Base-by-base conservation (phyloP, 2,888 invertebrate species). In the Tillus elongatus region DNA sequence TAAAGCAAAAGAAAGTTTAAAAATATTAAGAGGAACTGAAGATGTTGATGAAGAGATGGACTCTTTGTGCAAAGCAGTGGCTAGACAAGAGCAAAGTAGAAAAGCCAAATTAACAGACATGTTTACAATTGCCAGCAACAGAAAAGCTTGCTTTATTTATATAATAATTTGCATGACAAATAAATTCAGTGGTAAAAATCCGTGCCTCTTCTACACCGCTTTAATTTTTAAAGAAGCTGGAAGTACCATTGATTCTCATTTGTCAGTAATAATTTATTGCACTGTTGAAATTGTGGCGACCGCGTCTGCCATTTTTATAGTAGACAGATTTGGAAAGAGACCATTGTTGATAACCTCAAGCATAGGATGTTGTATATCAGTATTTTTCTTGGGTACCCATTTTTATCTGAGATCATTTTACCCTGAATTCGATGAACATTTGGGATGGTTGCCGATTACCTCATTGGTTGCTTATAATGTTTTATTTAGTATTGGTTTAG, bases 121-220 rank as follows among this genome's bases (percentile, higher is more conserved):
- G 15, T 52, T 76, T 32, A 67, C 68, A 9, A 70, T 73, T 45
- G 67, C 69, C 8, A 73, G 72, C 2, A 75, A 75, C 50, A 69
- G 74, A 45, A 73, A 72, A 61, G 81, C 80, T 1, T 66, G 80
- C 51, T 66, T 71, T 50, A 74, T 82, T 66, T 61, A 49, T 39
- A 54, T 78, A 8, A 72, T 74, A 14, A 64, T 82, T 9, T 72
- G 73, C 51, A 66, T 72, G 2, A 72, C 74, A 15, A 74, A 74
- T 52, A 81, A 82, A 53, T 67, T 78, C 36, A 75, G 75, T 51
- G 78, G 78, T 1, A 76, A 76, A 42, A 75, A 75, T 39, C 75
- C 77, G 1, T 70, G 77, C 6, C 67, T 77, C 3, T 73, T 76
- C 3, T 77, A 77, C 50, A 72, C 76, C 0, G 73, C 76, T 40